Evolutionary conservation across 2,888 invertebrate species (phyloP), one percentile per base, ranked within the genome.

Genomic region (Archips crataeganus): DNA sequence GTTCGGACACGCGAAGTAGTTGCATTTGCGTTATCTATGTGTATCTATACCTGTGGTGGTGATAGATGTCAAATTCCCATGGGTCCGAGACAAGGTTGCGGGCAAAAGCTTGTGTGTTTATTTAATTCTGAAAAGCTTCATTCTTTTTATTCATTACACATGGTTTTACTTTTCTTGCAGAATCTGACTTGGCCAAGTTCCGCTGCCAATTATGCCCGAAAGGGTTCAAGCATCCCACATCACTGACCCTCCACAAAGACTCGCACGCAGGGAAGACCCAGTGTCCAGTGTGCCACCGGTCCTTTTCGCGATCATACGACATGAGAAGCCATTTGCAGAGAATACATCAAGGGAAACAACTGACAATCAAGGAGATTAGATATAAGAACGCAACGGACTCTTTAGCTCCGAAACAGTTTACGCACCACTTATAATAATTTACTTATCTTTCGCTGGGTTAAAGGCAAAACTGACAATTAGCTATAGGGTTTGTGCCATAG

Each of bases 251-350:
- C 67, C 96, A 96, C 82, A 95, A 95, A 87, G 95, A 95, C 84
- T 95, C 95, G 62, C 96, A 96, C 79, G 95, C 95, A 68, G 96
- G 96, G 39, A 95, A 96, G 85, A 96, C 96, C 34, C 95, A 95
- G 80, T 96, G 96, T 79, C 96, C 96, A 10, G 95, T 96, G 68
- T 96, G 96, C 79, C 95, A 94, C 77, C 91, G 95, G 77, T 95
- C 95, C 75, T 96, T 96, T 84, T 96, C 95, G 78, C 89, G 96
- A 75, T 95, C 95, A 76, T 96, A 96, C 81, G 95, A 96, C 78
- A 96, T 96, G 96, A 90, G 95, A 78, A 95, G 95, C 79, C 96
- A 96, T 78, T 85, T 96, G 54, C 93, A 95, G 84, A 92, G 95
- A 84, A 95, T 95, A 88, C 96, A 96, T 82, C 95, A 95, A 84